Percentiles rank a stretch among this genome's conserved stretches.
Conservation (phyloP, 2,797 vertebrate genomes). For the Spatula versicolor region DNA sequence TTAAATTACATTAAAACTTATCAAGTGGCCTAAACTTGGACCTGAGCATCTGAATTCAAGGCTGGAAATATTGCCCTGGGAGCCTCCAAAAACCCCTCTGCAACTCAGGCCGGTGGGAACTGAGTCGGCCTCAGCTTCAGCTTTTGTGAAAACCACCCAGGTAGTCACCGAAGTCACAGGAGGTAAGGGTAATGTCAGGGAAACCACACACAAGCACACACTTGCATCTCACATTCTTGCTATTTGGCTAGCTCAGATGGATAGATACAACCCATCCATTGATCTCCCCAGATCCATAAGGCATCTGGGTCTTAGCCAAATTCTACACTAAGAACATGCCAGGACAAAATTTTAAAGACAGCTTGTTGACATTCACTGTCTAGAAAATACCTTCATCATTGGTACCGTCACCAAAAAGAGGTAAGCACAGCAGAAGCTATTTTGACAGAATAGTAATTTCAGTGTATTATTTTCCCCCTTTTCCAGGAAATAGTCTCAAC, state of each 20-base stretch:
- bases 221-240: constrained; percentile 15
- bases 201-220: background rate
- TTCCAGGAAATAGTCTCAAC: background rate
- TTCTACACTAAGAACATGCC: background rate
- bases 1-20: background rate
- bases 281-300: constrained; percentile 19
- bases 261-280: background rate
- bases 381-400: background rate
- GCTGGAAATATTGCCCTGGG: background rate
- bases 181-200: background rate
- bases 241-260: background rate
- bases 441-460: background rate
- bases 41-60: background rate
- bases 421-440: background rate
- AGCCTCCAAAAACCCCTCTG: background rate
- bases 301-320: background rate
- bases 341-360: background rate
- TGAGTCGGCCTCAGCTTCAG: background rate
- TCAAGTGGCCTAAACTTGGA: background rate
- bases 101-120: background rate
- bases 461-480: background rate
- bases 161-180: background rate
- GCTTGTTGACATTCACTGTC: background rate
- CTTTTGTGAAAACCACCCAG: constrained; percentile 22
- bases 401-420: background rate